These are phyloP conservation scores for Acleris sparsana DNA, from an alignment of 2,888 invertebrate species.

Conservation along the genomic window DNA sequence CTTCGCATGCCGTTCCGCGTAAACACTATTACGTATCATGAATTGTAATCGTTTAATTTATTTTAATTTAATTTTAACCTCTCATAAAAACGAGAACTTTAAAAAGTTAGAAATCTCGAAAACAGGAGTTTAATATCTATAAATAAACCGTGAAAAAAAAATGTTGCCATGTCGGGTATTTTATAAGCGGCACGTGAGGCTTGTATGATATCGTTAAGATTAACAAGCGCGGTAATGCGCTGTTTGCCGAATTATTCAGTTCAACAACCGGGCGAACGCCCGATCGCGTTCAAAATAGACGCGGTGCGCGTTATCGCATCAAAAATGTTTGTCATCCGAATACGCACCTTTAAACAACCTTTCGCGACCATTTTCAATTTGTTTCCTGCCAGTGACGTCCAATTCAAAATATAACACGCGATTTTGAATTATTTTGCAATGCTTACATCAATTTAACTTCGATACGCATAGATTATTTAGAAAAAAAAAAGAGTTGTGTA, in stretches of 20 bases:
- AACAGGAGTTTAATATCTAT: not conserved
- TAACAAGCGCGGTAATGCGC: slow-evolving; percentile 74
- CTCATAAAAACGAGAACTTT: not conserved
- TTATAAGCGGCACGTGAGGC: slow-evolving; percentile 56
- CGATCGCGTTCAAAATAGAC: slow-evolving; percentile 81
- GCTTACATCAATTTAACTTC: too few species aligned
- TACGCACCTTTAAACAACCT: slow-evolving; percentile 42
- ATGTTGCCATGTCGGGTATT: slow-evolving; percentile 45
- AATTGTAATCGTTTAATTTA: slow-evolving; percentile 62
- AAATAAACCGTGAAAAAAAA: slow-evolving; percentile 10
- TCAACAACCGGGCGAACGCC: slow-evolving; percentile 80
- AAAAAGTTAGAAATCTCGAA: not conserved
- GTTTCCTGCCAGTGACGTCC: slow-evolving; percentile 2
- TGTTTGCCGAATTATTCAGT: slow-evolving; percentile 83
- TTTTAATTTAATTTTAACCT: slow-evolving; percentile 40
- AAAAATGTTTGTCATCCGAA: slow-evolving; percentile 53
- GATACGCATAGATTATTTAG: too few species aligned
- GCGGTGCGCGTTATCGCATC: slow-evolving; percentile 60
- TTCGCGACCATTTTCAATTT: slow-evolving; percentile 19
- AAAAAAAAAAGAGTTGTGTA: too few species aligned
- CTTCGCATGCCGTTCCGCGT: slow-evolving; percentile 77
- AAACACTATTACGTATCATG: slow-evolving; percentile 69
- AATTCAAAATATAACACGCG: slow-evolving; percentile 5
- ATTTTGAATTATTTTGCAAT: too few species aligned
- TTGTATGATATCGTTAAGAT: slow-evolving; percentile 67